Evolutionary conservation across 2,113 vertebrate genomes (phyloP), one percentile per base, ranked within the genome.

Genomic region (Phoxinus phoxinus): DNA sequence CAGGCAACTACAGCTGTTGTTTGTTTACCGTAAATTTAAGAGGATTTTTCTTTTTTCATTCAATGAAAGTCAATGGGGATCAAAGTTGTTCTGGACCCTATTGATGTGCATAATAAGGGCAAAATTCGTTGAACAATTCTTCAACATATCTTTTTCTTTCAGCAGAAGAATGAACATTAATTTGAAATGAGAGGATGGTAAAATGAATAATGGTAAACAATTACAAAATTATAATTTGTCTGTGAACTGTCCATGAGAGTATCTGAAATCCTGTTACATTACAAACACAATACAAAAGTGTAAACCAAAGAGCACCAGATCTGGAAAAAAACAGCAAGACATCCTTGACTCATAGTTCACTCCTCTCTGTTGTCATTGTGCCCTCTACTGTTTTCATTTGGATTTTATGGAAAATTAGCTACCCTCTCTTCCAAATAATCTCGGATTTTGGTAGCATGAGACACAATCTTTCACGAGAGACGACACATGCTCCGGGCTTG

Each of bases 351-450:
- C 27, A 25, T 37, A 81, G 74, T 53, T 76, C 48, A 32, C 48
- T 65, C 15, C 23, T 46, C 79, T 25, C 15, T 41, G 72, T 71
- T 83, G 58, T 63, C 41, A 17, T 71, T 44, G 77, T 75, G 19
- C 41, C 59, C 37, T 74, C 67, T 32, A 58, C 44, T 80, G 10
- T 88, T 84, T 85, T 86, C 71, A 89, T 83, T 83, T 83, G 58
- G 59, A 86, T 88, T 87, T 84, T 37, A 53, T 51, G 72, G 77
- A 48, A 80, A 83, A 89, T 89, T 87, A 84, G 76, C 65, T 27
- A 80, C 67, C 53, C 85, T 84, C n/a, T 77, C 61, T 81, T 77
- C 69, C 86, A 90, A 84, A 87, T 86, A 82, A 86, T 85, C 72
- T 85, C 13, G 9, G 41, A 61, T 46, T 86, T 82, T 61, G 83